These are phyloP conservation scores for Dynastes maya DNA, from an alignment of 2,888 invertebrate genomes.

Conservation along the genomic window DNA sequence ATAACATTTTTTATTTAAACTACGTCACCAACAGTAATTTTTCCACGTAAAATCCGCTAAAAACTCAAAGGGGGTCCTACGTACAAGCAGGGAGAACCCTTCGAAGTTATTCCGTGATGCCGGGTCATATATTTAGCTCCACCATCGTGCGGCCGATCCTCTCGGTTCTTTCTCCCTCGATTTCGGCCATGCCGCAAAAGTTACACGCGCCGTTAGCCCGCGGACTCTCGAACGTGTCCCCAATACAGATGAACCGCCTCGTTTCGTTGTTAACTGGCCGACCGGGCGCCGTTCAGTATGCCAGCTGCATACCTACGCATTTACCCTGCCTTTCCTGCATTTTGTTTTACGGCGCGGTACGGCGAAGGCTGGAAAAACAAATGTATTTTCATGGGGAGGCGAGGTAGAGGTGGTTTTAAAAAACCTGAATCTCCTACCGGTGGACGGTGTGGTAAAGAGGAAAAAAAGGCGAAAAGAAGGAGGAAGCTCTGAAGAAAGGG, in stretches of 20 bases:
- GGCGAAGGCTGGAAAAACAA: slow-evolving; percentile 15
- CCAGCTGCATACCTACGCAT: slow-evolving; percentile 54
- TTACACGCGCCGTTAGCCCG: slow-evolving; percentile 70
- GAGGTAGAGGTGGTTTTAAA: slow-evolving; percentile 18
- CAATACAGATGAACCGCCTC: slow-evolving; percentile 54
- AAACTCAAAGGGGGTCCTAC: no score
- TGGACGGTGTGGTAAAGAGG: neutral
- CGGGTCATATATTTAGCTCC: slow-evolving; percentile 45
- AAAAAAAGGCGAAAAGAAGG: neutral
- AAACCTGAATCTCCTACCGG: slow-evolving; percentile 13
- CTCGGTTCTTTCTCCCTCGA: slow-evolving; percentile 34
- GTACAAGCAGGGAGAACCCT: no score
- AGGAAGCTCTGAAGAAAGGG: neutral
- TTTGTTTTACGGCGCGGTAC: slow-evolving; percentile 41
- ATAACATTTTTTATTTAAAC: no score
- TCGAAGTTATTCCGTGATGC: slow-evolving; percentile 32
- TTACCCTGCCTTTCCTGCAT: slow-evolving; percentile 50
- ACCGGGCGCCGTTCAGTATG: slow-evolving; percentile 53
- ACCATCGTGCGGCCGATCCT: slow-evolving; percentile 21
- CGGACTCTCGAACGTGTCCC: slow-evolving; percentile 61
- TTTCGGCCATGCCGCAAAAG: slow-evolving; percentile 61
- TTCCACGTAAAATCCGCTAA: no score
- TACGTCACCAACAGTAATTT: no score
- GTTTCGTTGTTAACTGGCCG: slow-evolving; percentile 49
- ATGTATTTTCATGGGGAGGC: slow-evolving; percentile 26